Percentiles rank a stretch among this genome's conserved stretches.
Conservation (phyloP, 2,113 vertebrate species). For the Isichthys henryi region DNA sequence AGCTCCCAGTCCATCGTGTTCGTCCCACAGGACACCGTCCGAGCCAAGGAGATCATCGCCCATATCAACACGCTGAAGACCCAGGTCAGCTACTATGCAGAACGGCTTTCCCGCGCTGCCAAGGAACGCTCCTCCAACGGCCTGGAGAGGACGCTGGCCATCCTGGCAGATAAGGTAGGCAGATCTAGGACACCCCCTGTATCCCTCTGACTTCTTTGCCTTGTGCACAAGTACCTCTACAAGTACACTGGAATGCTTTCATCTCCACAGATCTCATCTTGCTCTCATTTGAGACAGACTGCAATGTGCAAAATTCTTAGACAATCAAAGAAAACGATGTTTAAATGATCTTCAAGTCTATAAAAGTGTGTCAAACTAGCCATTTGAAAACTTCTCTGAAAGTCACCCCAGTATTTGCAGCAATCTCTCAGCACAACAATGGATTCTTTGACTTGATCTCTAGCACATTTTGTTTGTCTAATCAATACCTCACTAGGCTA, state of each 20-base stretch:
- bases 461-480: not conserved
- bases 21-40: conserved; percentile 83
- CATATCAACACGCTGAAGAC: conserved; percentile 97
- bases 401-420: not conserved
- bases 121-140: conserved; percentile 89
- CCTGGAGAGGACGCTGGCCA: conserved; percentile 87
- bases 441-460: not conserved
- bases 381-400: not conserved
- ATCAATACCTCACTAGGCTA: not conserved
- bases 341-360: not conserved
- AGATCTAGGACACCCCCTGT: not conserved
- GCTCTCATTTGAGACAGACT: not conserved
- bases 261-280: not conserved
- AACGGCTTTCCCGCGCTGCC: conserved; percentile 87
- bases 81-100: conserved; percentile 95
- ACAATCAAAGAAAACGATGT: not conserved
- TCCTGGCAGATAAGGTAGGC: conserved; percentile 85
- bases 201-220: not conserved
- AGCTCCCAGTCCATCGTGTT: conserved; percentile 89
- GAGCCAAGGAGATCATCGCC: conserved; percentile 93
- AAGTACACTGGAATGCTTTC: not conserved
- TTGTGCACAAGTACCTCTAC: not conserved
- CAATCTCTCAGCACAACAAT: not conserved
- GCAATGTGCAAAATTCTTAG: not conserved
- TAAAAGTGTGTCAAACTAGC: not conserved